phyloP scores from a whole-genome alignment of 2,888 invertebrate species.

The Anorthoa munda region DNA sequence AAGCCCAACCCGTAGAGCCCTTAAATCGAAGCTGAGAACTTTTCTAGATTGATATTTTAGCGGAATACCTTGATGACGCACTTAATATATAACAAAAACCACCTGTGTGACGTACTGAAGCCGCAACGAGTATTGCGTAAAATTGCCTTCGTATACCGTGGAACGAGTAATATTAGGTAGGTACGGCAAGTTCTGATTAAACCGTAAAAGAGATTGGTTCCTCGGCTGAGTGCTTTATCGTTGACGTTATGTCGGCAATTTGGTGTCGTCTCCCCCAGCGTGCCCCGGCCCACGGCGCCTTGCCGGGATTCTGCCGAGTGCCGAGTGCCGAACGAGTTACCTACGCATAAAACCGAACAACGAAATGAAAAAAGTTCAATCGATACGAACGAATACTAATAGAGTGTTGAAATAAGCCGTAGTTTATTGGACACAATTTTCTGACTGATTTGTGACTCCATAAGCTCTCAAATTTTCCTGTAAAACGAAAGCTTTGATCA shows the following conservation, averaged over 20 bases:
- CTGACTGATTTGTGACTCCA: slow-evolving; percentile 26
- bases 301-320: slow-evolving; percentile 63
- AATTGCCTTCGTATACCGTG: slow-evolving; percentile 75
- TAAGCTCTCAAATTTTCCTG: slow-evolving; percentile 17
- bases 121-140: slow-evolving; percentile 73
- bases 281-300: slow-evolving; percentile 59
- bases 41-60: slow-evolving; percentile 21
- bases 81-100: slow-evolving; percentile 60
- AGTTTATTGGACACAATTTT: slow-evolving; percentile 41
- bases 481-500: not conserved
- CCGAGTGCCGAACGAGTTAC: slow-evolving; percentile 62
- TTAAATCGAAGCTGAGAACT: slow-evolving; percentile 6
- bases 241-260: slow-evolving; percentile 86
- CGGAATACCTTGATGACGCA: slow-evolving; percentile 31
- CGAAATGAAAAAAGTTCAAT: slow-evolving; percentile 69
- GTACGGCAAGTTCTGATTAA: slow-evolving; percentile 86
- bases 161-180: slow-evolving; percentile 77
- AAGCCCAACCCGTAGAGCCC: not conserved
- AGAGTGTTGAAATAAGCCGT: slow-evolving; percentile 50
- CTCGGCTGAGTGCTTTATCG: slow-evolving; percentile 86
- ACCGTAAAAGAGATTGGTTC: slow-evolving; percentile 90
- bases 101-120: slow-evolving; percentile 58
- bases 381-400: slow-evolving; percentile 58
- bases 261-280: slow-evolving; percentile 74
- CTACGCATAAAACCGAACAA: slow-evolving; percentile 64